Evolutionary conservation across 1,140 invertebrate genomes (phyloP).

Genomic region (Diabrotica virgifera): DNA sequence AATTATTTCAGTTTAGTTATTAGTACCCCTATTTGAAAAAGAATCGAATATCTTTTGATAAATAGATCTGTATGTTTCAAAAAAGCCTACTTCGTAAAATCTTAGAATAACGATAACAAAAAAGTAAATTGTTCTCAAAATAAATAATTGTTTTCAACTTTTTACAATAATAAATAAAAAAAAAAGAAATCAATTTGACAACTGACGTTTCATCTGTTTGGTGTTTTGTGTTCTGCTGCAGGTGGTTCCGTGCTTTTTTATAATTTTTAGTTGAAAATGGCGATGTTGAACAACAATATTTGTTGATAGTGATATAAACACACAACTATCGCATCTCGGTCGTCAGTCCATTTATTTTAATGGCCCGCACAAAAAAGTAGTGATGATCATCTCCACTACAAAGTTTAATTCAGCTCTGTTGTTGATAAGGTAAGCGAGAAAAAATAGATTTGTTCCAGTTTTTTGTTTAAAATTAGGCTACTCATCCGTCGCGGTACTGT

Average conservation of each 20-base stretch:
- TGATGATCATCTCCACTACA: conserved; percentile 30
- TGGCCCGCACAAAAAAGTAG: conserved; percentile 26
- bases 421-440: conserved; percentile 16
- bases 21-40: too few relatives aligned
- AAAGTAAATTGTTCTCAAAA: too few relatives aligned
- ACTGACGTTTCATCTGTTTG: neutral
- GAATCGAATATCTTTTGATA: too few relatives aligned
- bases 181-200: neutral
- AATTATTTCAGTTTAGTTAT: too few relatives aligned
- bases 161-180: too few relatives aligned
- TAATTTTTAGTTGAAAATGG: conserved; percentile 3
- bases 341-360: conserved; percentile 11
- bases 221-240: neutral
- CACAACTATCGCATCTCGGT: neutral
- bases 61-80: too few relatives aligned
- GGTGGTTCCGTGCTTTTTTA: neutral
- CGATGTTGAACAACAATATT: conserved; percentile 14
- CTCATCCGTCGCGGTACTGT: conserved; percentile 1
- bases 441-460: conserved; percentile 7
- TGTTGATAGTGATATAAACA: neutral
- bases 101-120: too few relatives aligned
- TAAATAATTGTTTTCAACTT: too few relatives aligned
- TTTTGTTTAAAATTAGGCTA: neutral
- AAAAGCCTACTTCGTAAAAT: too few relatives aligned
- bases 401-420: conserved; percentile 21